Conservation (phyloP, 2,888 invertebrate genomes). For the Meteorus colon region DNA sequence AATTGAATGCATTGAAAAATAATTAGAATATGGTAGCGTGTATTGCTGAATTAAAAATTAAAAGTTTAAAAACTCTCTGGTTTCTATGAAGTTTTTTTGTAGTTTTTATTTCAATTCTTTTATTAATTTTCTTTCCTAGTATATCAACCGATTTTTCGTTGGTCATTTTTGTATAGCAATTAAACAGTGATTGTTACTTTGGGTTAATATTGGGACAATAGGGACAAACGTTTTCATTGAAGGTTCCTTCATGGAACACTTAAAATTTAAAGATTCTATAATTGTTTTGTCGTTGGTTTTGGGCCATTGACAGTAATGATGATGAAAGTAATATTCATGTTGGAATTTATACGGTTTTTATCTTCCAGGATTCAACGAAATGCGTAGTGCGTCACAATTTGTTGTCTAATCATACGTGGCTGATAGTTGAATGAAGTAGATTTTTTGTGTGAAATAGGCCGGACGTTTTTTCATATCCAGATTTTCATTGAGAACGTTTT, state of each 20-base stretch:
- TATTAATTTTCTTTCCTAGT: slow-evolving; percentile 44
- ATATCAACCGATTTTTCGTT: slow-evolving; percentile 63
- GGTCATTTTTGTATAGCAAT: slow-evolving; percentile 71
- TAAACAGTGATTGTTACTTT: slow-evolving; percentile 55
- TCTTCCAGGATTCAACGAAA: too few species aligned
- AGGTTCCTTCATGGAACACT: slow-evolving; percentile 42
- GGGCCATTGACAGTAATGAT: slow-evolving; percentile 37
- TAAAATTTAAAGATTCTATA: slow-evolving; percentile 55
- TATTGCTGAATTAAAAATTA: neutral
- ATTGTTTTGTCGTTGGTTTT: slow-evolving; percentile 35
- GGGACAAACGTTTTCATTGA: slow-evolving; percentile 37
- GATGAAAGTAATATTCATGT: slow-evolving; percentile 49
- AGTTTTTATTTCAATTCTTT: slow-evolving; percentile 20
- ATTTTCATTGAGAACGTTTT: too few species aligned
- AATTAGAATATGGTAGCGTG: neutral
- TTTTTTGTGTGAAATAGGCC: too few species aligned
- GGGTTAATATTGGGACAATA: slow-evolving; percentile 48
- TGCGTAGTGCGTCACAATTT: too few species aligned
- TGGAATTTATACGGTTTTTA: neutral
- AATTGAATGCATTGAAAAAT: neutral
- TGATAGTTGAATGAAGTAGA: too few species aligned
- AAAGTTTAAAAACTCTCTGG: slow-evolving; percentile 18
- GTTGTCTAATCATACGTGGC: too few species aligned
- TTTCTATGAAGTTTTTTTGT: neutral
- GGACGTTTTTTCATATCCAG: too few species aligned